phyloP scores from a whole-genome alignment of 2,797 vertebrate genomes.

The Hydrocynus forskahlii region DNA sequence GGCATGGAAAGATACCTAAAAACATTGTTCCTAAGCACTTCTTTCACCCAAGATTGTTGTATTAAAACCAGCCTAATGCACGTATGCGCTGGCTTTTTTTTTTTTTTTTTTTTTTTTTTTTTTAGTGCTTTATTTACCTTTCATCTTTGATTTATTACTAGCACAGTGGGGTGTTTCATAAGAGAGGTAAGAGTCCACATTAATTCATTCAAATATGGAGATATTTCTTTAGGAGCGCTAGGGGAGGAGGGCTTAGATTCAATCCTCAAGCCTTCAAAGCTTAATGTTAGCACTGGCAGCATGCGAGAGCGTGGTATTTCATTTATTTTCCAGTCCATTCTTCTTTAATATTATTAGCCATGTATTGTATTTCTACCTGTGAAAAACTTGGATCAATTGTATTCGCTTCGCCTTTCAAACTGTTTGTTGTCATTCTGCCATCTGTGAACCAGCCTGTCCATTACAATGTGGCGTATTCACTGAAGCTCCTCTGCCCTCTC shows the following conservation, averaged over 20 bases:
- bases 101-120: too few relatives aligned
- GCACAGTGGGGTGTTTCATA: slow-evolving; percentile 65
- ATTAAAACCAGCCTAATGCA: slow-evolving; percentile 53
- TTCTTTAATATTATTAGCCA: slow-evolving; percentile 80
- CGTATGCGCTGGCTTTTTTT: slow-evolving; percentile 63
- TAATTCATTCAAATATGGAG: slow-evolving; percentile 75
- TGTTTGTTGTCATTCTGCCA: slow-evolving; percentile 88
- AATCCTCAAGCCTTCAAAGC: slow-evolving; percentile 65
- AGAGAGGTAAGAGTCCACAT: slow-evolving; percentile 68
- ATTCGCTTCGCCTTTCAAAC: slow-evolving; percentile 81
- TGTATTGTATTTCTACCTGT: slow-evolving; percentile 81
- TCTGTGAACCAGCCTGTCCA: slow-evolving; percentile 86
- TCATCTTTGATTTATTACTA: slow-evolving; percentile 71
- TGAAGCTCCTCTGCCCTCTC: slow-evolving; percentile 76
- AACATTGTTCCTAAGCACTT: slow-evolving; percentile 67
- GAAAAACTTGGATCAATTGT: slow-evolving; percentile 75
- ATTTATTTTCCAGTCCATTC: slow-evolving; percentile 67
- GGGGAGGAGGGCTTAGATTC: slow-evolving; percentile 44
- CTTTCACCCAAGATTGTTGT: slow-evolving; percentile 52
- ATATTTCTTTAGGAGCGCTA: slow-evolving; percentile 74
- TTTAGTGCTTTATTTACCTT: slow-evolving; percentile 67
- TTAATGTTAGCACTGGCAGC: slow-evolving; percentile 67
- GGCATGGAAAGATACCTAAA: slow-evolving; percentile 64
- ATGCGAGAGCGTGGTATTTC: slow-evolving; percentile 69
- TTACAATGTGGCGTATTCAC: slow-evolving; percentile 85